phyloP scores from a whole-genome alignment of 2,888 invertebrate genomes.

The Hydrotaea diabolus region DNA sequence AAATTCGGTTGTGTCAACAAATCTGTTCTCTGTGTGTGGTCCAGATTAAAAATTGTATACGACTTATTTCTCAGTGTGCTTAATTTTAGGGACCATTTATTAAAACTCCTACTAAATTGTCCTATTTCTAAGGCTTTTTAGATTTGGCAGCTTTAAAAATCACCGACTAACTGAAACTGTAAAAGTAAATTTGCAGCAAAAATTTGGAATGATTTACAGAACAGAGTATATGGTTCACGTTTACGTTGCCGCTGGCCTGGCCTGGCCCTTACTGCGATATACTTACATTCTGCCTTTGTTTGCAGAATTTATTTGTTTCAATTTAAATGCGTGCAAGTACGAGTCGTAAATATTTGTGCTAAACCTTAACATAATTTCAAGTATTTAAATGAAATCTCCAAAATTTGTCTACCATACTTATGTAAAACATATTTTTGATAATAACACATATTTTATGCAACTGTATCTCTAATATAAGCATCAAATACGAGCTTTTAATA shows the following conservation, averaged over 20 bases:
- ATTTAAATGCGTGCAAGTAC: background rate
- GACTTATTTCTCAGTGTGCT: too few species aligned
- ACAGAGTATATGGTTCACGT: background rate
- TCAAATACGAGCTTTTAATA: conserved; percentile 46
- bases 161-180: too few species aligned
- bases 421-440: conserved; percentile 42
- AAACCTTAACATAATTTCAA: conserved; percentile 30
- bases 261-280: background rate
- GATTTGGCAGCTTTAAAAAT: too few species aligned
- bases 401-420: conserved; percentile 34
- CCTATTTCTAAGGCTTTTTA: too few species aligned
- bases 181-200: too few species aligned
- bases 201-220: background rate
- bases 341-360: conserved; percentile 14
- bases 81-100: too few species aligned
- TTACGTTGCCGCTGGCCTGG: background rate
- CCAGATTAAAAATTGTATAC: too few species aligned
- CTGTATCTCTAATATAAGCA: background rate
- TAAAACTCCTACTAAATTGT: too few species aligned
- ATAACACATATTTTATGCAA: conserved; percentile 40
- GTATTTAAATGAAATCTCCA: conserved; percentile 33
- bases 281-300: background rate
- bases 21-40: too few species aligned
- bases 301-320: conserved; percentile 11
- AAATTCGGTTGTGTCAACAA: too few species aligned